Base-by-base conservation (phyloP, 2,797 vertebrate species). In the Lates japonicus region DNA sequence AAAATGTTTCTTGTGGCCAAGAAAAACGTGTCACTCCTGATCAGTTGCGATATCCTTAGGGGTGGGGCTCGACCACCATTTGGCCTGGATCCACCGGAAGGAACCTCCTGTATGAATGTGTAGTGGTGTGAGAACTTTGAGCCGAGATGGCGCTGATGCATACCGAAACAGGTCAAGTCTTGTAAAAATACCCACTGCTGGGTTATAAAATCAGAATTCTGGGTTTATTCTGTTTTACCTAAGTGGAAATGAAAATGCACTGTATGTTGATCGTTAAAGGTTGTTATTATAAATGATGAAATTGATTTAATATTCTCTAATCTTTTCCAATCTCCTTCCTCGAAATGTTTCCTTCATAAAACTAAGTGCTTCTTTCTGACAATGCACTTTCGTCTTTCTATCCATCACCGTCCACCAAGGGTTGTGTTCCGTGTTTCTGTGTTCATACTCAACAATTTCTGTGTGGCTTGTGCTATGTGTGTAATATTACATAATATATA, bases 341-440 rank as follows among this genome's bases (percentile, higher is more conserved):
- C n/a, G n/a, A 83, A 87, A 87, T 88, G 84, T 93, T 91, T 83
- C n/a, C n/a, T n/a, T n/a, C n/a, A n/a, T n/a, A n/a, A n/a, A 80
- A 78, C 85, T 63, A n/a, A 44, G 51, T 64, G 33, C 78, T 89
- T 72, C 87, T 91, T 90, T 86, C 84, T 87, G 87, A 89, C 84
- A 88, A 76, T 6, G 66, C 83, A 70, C 12, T 68, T 80, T 77
- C 73, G 75, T n/a, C 80, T 89, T 87, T 90, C 68, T 77, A 78
- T 89, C 83, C 48, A 88, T 88, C 78, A 74, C 46, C 63, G 82
- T 88, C 67, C 33, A 49, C 72, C 67, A 82, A 1, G 1, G 42
- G 82, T 61, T 51, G 19, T 51, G 70, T 87, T 84, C 65, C 7
- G 61, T 17, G 49, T 76, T 52, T 70, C 46, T 81, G 29, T 84